Conservation (phyloP, 2,888 invertebrate genomes). For the Dione vanillae region DNA sequence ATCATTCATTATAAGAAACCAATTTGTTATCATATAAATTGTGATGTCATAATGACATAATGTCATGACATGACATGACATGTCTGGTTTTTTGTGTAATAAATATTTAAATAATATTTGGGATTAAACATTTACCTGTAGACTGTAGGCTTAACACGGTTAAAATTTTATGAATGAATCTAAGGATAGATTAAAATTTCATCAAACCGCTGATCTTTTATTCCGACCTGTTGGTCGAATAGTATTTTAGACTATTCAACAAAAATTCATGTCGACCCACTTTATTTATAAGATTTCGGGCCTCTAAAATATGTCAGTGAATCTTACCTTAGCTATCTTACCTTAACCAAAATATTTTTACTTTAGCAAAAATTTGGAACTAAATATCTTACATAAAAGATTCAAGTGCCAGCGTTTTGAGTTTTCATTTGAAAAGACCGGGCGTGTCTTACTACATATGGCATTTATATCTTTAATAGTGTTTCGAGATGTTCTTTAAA, state of each 20-base stretch:
- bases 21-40: too few relatives aligned
- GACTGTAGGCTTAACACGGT: too few relatives aligned
- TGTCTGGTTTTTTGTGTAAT: too few relatives aligned
- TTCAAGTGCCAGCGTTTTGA: not conserved
- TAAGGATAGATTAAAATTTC: not conserved
- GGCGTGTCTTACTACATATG: too few relatives aligned
- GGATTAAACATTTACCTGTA: too few relatives aligned
- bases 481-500: too few relatives aligned
- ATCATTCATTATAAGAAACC: too few relatives aligned
- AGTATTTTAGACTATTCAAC: constrained; percentile 3
- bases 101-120: too few relatives aligned
- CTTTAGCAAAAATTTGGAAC: not conserved
- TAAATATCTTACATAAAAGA: not conserved
- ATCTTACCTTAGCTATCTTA: too few relatives aligned
- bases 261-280: not conserved
- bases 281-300: not conserved
- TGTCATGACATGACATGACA: too few relatives aligned
- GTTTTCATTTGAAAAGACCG: not conserved
- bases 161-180: not conserved
- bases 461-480: too few relatives aligned
- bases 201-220: not conserved
- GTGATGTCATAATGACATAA: too few relatives aligned
- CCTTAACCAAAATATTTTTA: constrained; percentile 2
- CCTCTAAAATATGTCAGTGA: not conserved
- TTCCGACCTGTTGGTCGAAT: not conserved